These are phyloP conservation scores for Cheiracanthium punctorium DNA, from an alignment of 2,888 invertebrate species.

Conservation along the genomic window DNA sequence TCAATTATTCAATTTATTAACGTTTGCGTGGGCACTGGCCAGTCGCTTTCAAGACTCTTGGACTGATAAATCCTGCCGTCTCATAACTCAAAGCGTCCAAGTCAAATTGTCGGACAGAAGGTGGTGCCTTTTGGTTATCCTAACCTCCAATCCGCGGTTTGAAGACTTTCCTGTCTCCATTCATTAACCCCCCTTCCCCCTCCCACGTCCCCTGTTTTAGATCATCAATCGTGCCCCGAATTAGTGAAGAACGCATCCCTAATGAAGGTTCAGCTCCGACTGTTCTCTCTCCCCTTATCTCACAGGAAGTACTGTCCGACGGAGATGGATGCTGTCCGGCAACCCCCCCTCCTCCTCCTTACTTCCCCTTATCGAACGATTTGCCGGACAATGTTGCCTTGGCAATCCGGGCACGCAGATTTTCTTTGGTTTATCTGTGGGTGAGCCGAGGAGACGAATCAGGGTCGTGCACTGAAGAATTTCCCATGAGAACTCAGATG, in stretches of 20 bases:
- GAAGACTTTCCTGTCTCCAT: neutral
- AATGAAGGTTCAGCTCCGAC: constrained; percentile 55
- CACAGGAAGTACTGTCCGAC: neutral
- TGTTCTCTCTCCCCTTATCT: neutral
- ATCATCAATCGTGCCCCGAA: constrained; percentile 56
- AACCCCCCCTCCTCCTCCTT: neutral
- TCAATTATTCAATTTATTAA: neutral
- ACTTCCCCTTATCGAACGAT: neutral
- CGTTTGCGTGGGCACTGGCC: neutral
- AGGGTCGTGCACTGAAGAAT: too few species aligned
- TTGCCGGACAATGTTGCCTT: neutral
- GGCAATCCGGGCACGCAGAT: neutral
- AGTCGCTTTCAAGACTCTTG: neutral
- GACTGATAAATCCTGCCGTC: neutral
- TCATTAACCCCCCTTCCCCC: neutral
- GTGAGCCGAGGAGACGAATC: too few species aligned
- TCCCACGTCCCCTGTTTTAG: neutral
- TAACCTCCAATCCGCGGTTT: constrained; percentile 8
- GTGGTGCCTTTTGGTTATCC: constrained; percentile 4
- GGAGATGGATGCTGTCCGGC: neutral
- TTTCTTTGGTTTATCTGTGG: neutral
- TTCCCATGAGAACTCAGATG: too few species aligned
- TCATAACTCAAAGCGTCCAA: neutral
- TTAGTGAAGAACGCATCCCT: constrained; percentile 62
- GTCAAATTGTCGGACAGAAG: neutral